Conservation (phyloP, 2,888 invertebrate genomes). For the Blomia tropicalis region DNA sequence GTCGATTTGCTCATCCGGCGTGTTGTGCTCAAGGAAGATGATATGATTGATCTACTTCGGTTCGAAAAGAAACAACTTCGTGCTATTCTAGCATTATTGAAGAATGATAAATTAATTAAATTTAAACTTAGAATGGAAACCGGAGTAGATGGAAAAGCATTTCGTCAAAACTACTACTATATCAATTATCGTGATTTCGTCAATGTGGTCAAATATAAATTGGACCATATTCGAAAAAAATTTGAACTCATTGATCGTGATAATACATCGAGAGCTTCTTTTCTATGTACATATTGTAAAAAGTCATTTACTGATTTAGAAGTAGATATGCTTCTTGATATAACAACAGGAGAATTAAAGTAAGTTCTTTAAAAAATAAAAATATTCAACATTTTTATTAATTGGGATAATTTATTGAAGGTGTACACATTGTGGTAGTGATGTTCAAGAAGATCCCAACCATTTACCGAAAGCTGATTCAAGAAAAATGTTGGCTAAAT, state of each 20-base stretch:
- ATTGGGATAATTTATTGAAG: too few species aligned
- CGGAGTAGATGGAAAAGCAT: slow-evolving; percentile 78
- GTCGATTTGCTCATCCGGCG: slow-evolving; percentile 89
- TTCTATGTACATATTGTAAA: slow-evolving; percentile 73
- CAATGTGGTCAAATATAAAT: slow-evolving; percentile 90
- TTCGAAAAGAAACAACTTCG: slow-evolving; percentile 86
- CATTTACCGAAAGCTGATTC: slow-evolving; percentile 86
- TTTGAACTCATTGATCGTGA: slow-evolving; percentile 90
- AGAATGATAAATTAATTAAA: slow-evolving; percentile 84
- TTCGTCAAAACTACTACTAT: slow-evolving; percentile 90
- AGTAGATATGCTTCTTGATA: slow-evolving; percentile 74
- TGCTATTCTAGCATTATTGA: slow-evolving; percentile 63
- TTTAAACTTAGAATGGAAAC: slow-evolving; percentile 86
- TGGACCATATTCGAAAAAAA: slow-evolving; percentile 84
- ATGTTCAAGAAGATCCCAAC: slow-evolving; percentile 84
- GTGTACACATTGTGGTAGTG: slow-evolving; percentile 72
- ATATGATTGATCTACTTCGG: slow-evolving; percentile 62
- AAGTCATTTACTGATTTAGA: slow-evolving; percentile 92
- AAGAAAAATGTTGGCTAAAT: slow-evolving; percentile 68
- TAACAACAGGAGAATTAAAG: slow-evolving; percentile 57
- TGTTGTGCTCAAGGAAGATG: slow-evolving; percentile 54
- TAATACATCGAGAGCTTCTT: slow-evolving; percentile 83
- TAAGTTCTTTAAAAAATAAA: slow-evolving; percentile 32
- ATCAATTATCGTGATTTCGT: slow-evolving; percentile 93
- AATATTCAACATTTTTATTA: not conserved